Evolutionary conservation across 2,113 vertebrate species (phyloP), one percentile per base, ranked within the genome.

Genomic region (Tragelaphus buxtoni): DNA sequence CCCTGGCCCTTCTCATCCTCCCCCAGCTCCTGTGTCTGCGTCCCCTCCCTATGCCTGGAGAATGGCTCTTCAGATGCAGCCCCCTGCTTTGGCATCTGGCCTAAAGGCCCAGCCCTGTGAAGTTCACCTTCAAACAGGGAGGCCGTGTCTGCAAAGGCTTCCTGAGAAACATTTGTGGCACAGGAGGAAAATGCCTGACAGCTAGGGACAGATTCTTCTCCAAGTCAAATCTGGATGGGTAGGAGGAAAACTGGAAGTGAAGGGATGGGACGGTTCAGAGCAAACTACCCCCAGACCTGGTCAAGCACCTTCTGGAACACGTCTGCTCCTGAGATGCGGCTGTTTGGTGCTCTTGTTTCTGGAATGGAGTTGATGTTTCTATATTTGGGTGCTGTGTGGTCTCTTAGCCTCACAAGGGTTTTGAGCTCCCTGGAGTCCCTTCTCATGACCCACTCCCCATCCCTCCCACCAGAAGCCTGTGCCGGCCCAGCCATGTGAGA

Each of bases 291-390:
- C 45, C 32, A 85, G 58, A 20, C 20, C 6, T 39, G 61, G 72
- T 20, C 9, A 20, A 4, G 17, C 65, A 24, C 9, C 13, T 72
- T 74, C 65, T 26, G 80, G 56, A 35, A 47, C 32, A 42, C 6
- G 3, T 24, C 77, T 69, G 49, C 11, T 35, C 69, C 35, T 11
- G 20, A 69, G 91, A 84, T 80, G 30, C 45, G 28, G n/a, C 28
- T 1, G 18, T 35, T 42, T 30, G 93, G 14, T 22, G 4, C 24
- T 28, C 24, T 65, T 35, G 51, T 79, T 39, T 94, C 53, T 58
- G 87, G 39, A 82, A 83, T 12, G 30, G 30, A 63, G 84, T 87
- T 65, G 82, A 14, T 26, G 22, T 79, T 95, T 61, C 92, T 80
- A 7, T 42, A 79, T 79, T 58, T 9, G 3, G 80, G 80, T 65